Evolutionary conservation across 2,888 invertebrate genomes (phyloP), one percentile per base, ranked within the genome.

Genomic region (Ectobius pallidus): DNA sequence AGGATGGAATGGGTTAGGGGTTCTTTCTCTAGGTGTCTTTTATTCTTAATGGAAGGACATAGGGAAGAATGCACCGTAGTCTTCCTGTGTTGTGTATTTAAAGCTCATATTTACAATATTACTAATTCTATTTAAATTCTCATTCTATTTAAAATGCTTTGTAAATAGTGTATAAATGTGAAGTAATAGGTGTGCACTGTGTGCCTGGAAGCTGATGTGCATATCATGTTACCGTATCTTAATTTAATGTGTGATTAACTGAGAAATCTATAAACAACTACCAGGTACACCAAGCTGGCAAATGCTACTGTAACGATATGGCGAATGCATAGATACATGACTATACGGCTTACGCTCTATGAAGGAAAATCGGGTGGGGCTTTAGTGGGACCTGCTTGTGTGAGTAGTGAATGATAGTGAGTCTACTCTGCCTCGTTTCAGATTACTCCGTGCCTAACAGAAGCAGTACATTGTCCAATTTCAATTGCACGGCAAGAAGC

Each of bases 1-100:
- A 30, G 1, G 7, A 22, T 16, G 18, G n/a, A n/a, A 16, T 9
- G 6, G 7, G 18, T 61, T 32, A n/a, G n/a, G n/a, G n/a, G n/a
- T 32, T 61, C 61, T 27, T 61, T 63, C 42, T 63, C 42, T 63
- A 22, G 42, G 42, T 42, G 42, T 63, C 18, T 39, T 22, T 22
- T 62, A 20, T 62, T 62, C 34, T 14, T 34, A 18, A n/a, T 18
- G 20, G 34, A 62, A 30, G 32, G 34, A 32, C 20, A 32, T 4
- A 34, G 34, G 32, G 32, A 62, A 32, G 62, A n/a, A 62, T 32
- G 18, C 34, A 62, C 18, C 34, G 16, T 16, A 22, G 63, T 63
- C 63, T 63, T 63, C 63, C 63, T 42, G 63, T 3, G 32, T 63
- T 9, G 14, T 42, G 16, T 16, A 42, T 63, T 32, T 32, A 16